Percentiles rank a stretch among this genome's conserved stretches.
Evolutionary conservation across 2,797 vertebrate genomes (phyloP).

Genomic region (Eupleurogrammus muticus): DNA sequence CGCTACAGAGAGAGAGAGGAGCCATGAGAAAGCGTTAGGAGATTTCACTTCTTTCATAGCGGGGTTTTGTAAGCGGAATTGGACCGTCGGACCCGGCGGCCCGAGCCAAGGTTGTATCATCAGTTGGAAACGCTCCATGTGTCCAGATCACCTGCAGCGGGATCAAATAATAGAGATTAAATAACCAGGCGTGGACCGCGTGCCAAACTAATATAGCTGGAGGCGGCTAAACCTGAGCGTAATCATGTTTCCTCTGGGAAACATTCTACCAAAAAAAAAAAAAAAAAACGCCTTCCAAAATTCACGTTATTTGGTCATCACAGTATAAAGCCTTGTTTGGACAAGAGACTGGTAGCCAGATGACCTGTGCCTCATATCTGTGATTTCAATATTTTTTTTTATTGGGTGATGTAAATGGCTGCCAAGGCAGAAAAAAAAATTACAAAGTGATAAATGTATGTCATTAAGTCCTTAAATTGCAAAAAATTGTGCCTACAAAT

Average conservation of each 20-base stretch:
- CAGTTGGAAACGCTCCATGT: constrained; percentile 19
- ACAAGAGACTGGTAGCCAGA: constrained; percentile 31
- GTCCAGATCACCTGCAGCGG: constrained; percentile 14
- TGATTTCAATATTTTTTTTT: constrained; percentile 30
- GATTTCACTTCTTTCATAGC: constrained; percentile 1
- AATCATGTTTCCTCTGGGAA: constrained; percentile 34
- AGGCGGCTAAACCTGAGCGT: constrained; percentile 10
- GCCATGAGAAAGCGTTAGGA: constrained; percentile 14
- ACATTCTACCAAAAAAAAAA: neutral
- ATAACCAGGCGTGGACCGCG: constrained; percentile 1
- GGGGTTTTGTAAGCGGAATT: constrained; percentile 10
- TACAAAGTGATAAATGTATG: constrained; percentile 1
- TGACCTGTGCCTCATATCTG: constrained; percentile 26
- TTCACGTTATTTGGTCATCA: constrained; percentile 22
- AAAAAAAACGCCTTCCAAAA: constrained; percentile 1
- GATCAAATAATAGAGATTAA: constrained; percentile 35
- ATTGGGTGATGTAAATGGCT: constrained; percentile 27
- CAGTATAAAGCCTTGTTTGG: constrained; percentile 18
- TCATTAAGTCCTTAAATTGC: constrained; percentile 8
- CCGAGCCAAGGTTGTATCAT: constrained; percentile 34
- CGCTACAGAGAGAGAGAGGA: neutral
- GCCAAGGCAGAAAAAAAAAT: neutral
- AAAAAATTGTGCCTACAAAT: neutral
- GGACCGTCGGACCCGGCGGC: neutral
- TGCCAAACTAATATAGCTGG: constrained; percentile 6